These are phyloP conservation scores for Stratiomys singularior DNA, from an alignment of 2,888 invertebrate species.

Conservation along the genomic window DNA sequence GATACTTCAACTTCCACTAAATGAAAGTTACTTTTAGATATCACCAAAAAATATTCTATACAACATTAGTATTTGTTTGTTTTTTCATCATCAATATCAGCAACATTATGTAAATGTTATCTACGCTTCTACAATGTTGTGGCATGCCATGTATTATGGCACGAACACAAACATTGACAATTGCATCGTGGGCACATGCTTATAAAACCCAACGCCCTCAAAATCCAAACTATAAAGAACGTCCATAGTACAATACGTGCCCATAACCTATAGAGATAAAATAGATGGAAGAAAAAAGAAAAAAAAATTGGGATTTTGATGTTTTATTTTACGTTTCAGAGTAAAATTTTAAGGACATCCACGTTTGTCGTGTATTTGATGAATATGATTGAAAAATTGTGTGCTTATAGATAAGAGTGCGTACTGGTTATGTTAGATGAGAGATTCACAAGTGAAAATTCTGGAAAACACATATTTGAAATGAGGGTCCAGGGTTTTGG, in stretches of 20 bases:
- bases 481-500: too few species aligned
- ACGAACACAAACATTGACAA: conserved; percentile 48
- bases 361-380: neutral
- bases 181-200: conserved; percentile 47
- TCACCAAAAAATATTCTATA: neutral
- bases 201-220: conserved; percentile 50
- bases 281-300: neutral
- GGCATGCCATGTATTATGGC: conserved; percentile 49
- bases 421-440: neutral
- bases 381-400: conserved; percentile 4
- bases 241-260: conserved; percentile 56
- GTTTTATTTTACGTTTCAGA: conserved; percentile 49
- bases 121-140: conserved; percentile 35
- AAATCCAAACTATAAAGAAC: conserved; percentile 55
- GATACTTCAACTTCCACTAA: too few species aligned
- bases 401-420: conserved; percentile 33
- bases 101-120: neutral
- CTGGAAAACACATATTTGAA: too few species aligned
- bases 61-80: neutral
- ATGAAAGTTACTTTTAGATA: too few species aligned
- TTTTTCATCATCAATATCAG: neutral
- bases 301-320: conserved; percentile 50
- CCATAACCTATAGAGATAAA: conserved; percentile 56
- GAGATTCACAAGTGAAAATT: too few species aligned
- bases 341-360: conserved; percentile 10